Base-by-base conservation (phyloP, 2,113 vertebrate genomes). In the Nibea albiflora region DNA sequence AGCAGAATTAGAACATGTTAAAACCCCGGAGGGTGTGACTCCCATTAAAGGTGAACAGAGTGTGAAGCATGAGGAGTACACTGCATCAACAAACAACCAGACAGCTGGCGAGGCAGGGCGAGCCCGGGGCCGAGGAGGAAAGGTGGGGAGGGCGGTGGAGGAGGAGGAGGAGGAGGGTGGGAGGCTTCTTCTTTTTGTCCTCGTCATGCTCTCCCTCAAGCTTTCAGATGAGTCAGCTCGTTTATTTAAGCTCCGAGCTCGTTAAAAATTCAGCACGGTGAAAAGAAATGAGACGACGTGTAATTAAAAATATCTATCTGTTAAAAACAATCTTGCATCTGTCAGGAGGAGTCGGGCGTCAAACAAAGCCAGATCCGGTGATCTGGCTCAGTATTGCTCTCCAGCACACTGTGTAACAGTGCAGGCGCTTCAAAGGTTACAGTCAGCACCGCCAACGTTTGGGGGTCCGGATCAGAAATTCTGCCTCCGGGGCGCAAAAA, bases 251-350 rank as follows among this genome's bases (percentile, higher is more conserved):
- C 77, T 77, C 22, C 31, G 16, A 84, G 77, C 65, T 91, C 58
- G 8, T 86, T 35, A 67, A 68, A 67, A 74, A 85, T 42, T 46
- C 60, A 70, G 15, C 61, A 26, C 39, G 17, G 39, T 61, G 54
- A 87, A 86, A 89, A 39, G 35, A 39, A 39, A 78, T 1, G 11
- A 54, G 62, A 80, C 14, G n/a, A 80, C 63, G 54, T 62, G 22
- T 73, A 73, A 83, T 80, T 87, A 70, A 90, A 86, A 88, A 86
- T 76, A 92, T 86, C 82, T 82, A 57, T 87, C 74, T 74, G 76
- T 79, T 39, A 77, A 85, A 85, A 90, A 90, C 80, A 81, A 85
- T 88, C 87, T 88, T 75, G 84, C 72, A 73, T 85, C 84, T 81
- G 86, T 90, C 78, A 70, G 76, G 69, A 75, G 85, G 66, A 78